Conservation (phyloP, 1,140 invertebrate genomes). For the Drosophila oshimai region DNA sequence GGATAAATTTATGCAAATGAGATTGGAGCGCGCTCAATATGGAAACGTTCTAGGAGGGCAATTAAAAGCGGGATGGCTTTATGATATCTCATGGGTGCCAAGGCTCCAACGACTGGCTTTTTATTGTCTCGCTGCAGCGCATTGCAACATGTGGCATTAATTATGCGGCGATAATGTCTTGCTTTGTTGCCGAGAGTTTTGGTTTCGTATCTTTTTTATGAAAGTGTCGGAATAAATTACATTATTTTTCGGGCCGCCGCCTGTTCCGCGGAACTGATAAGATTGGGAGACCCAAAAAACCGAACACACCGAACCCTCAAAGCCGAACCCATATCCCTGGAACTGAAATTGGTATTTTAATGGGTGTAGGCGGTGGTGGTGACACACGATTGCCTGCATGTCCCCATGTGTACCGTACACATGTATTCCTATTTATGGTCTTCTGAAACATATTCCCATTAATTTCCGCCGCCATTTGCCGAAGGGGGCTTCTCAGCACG, state of each 20-base stretch:
- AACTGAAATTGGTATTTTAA: slow-evolving; percentile 58
- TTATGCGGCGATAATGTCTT: slow-evolving; percentile 81
- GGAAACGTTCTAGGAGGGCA: slow-evolving; percentile 60
- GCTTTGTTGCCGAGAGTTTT: slow-evolving; percentile 72
- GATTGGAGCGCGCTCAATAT: slow-evolving; percentile 52
- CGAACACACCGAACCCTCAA: background rate
- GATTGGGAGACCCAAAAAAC: too few species aligned
- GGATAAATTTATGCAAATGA: slow-evolving; percentile 77
- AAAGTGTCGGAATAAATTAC: slow-evolving; percentile 80
- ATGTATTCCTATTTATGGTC: slow-evolving; percentile 43
- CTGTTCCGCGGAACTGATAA: slow-evolving; percentile 53
- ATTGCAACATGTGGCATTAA: slow-evolving; percentile 79
- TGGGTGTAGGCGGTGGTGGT: slow-evolving; percentile 38
- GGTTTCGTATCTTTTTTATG: slow-evolving; percentile 75
- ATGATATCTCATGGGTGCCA: slow-evolving; percentile 64
- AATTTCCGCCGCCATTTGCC: slow-evolving; percentile 44
- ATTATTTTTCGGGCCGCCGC: slow-evolving; percentile 62
- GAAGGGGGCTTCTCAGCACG: slow-evolving; percentile 12
- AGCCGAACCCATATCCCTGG: slow-evolving; percentile 10
- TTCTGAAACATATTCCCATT: slow-evolving; percentile 52
- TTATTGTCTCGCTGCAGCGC: slow-evolving; percentile 62
- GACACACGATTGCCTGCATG: slow-evolving; percentile 28
- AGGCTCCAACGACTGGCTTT: slow-evolving; percentile 27
- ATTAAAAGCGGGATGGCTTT: slow-evolving; percentile 74
- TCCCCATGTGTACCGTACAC: slow-evolving; percentile 20